These are phyloP conservation scores for Trypoxylon attenuatum DNA, from an alignment of 2,888 invertebrate genomes.

Conservation along the genomic window DNA sequence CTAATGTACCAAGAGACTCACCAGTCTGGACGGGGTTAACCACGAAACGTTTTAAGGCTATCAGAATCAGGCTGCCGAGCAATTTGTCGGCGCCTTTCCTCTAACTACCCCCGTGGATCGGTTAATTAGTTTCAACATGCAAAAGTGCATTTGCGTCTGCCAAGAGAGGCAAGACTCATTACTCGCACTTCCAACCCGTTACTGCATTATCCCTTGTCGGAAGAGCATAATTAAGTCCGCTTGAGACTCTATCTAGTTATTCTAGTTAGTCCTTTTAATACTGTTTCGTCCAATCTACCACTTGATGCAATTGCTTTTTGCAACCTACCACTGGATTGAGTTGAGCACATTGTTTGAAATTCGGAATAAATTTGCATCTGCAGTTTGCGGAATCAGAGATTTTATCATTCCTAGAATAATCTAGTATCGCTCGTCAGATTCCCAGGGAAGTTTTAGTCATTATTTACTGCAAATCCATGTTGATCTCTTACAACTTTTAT, in stretches of 20 bases:
- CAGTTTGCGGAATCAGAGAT: too few relatives aligned
- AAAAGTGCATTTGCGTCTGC: background rate
- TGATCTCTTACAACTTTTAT: too few relatives aligned
- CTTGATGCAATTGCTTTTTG: too few relatives aligned
- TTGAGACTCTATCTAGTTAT: background rate
- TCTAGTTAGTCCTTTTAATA: slow-evolving; percentile 1
- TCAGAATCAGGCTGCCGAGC: slow-evolving; percentile 19
- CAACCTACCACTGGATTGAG: too few relatives aligned
- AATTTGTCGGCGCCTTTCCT: background rate
- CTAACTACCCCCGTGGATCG: background rate
- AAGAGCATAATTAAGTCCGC: slow-evolving; percentile 18
- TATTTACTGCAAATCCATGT: too few relatives aligned
- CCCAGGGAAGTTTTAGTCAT: too few relatives aligned
- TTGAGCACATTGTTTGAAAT: too few relatives aligned
- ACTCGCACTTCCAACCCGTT: slow-evolving; percentile 6
- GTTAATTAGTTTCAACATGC: slow-evolving; percentile 34
- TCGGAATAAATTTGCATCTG: too few relatives aligned
- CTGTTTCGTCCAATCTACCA: slow-evolving; percentile 6
- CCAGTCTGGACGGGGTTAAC: slow-evolving; percentile 18
- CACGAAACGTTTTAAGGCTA: slow-evolving; percentile 12
- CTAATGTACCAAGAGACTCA: slow-evolving; percentile 30
- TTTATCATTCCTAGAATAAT: too few relatives aligned
- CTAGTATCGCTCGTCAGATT: too few relatives aligned
- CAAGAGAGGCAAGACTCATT: background rate
- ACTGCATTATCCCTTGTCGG: background rate